phyloP scores from a whole-genome alignment of 2,113 vertebrate species.

The Lophochroa leadbeateri region DNA sequence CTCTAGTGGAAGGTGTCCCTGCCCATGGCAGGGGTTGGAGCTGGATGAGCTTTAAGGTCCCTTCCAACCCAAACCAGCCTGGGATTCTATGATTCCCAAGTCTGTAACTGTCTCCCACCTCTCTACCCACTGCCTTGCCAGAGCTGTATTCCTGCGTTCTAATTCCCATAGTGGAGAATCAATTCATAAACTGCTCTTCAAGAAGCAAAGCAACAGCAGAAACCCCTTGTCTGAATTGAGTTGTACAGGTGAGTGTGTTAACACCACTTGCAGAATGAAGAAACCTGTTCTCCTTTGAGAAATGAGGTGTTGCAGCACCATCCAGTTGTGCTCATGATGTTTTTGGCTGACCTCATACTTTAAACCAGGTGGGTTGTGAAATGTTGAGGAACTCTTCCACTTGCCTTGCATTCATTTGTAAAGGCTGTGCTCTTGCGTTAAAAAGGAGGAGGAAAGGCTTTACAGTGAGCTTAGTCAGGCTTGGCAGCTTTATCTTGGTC shows the following conservation, averaged over 20 bases:
- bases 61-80: background rate
- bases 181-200: background rate
- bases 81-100: background rate
- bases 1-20: background rate
- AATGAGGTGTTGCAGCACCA: background rate
- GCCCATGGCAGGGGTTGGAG: fast-evolving
- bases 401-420: background rate
- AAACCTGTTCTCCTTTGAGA: background rate
- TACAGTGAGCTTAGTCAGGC: background rate
- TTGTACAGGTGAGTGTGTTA: background rate
- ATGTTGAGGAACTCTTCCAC: background rate
- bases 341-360: background rate
- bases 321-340: background rate
- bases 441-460: background rate
- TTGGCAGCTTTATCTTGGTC: background rate
- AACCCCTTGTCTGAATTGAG: too few species aligned
- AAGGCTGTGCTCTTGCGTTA: background rate
- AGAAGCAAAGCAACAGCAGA: background rate
- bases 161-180: background rate
- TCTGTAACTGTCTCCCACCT: background rate
- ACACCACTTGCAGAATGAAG: background rate
- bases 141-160: fast-evolving
- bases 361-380: background rate
- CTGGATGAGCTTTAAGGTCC: background rate
- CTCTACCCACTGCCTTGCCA: background rate